A percentile compares a stretch with the other conserved stretches of the same genome.
These are phyloP conservation scores for Donacobius atricapilla DNA, from an alignment of 2,113 vertebrate genomes.

Conservation along the genomic window DNA sequence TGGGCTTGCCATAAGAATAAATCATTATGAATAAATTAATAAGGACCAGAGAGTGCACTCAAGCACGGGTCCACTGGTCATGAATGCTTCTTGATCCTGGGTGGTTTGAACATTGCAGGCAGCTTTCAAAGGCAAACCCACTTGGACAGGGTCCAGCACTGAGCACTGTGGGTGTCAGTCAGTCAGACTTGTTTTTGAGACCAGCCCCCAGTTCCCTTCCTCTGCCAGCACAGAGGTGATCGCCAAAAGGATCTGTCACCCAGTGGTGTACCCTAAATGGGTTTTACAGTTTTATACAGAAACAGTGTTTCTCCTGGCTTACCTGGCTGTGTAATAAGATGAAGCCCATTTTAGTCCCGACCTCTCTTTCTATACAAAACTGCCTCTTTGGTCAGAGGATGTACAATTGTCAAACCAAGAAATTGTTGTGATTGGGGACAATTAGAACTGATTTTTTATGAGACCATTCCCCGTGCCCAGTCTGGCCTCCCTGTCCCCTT, in stretches of 20 bases:
- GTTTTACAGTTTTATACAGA: neutral
- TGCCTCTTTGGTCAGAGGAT: neutral
- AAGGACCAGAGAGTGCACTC: neutral
- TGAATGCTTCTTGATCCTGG: neutral
- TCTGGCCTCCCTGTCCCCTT: neutral
- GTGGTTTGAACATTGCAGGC: neutral
- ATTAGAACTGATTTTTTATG: neutral
- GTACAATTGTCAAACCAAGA: neutral
- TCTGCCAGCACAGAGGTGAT: rapidly evolving
- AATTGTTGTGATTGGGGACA: neutral
- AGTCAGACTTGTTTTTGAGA: neutral
- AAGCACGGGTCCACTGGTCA: neutral
- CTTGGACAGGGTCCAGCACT: neutral
- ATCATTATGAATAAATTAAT: neutral
- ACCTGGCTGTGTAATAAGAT: neutral
- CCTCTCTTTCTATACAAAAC: neutral
- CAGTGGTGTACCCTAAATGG: neutral
- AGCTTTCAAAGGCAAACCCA: neutral
- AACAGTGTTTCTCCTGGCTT: neutral
- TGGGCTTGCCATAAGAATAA: neutral
- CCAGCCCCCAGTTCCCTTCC: neutral
- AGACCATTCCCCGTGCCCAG: rapidly evolving
- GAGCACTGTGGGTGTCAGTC: neutral
- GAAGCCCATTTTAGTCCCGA: neutral
- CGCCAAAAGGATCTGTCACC: rapidly evolving